A percentile compares a stretch with the other conserved stretches of the same genome.
phyloP scores from a whole-genome alignment of 1,140 invertebrate genomes.

The Pseudomyrmex sp. region DNA sequence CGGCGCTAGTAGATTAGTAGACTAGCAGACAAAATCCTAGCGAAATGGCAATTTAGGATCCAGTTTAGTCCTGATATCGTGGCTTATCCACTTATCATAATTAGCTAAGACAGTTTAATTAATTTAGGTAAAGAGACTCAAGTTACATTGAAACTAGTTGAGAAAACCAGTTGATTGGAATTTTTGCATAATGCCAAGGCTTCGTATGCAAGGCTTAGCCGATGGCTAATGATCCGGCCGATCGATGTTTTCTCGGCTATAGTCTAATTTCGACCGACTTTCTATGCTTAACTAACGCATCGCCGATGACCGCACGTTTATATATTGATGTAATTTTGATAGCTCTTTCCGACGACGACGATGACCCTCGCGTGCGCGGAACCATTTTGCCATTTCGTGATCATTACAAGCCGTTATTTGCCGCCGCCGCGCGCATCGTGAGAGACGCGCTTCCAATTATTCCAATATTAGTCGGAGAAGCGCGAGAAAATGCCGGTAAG shows the following conservation, averaged over 20 bases:
- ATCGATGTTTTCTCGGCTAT: constrained; percentile 10
- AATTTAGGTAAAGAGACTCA: constrained; percentile 7
- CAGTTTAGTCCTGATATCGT: not conserved
- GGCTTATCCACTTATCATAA: constrained; percentile 18
- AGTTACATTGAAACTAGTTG: not conserved
- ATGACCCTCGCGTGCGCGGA: constrained; percentile 22
- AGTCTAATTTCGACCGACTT: constrained; percentile 27
- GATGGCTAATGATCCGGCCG: not conserved
- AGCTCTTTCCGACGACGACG: not conserved
- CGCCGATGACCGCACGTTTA: constrained; percentile 26
- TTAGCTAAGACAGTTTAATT: constrained; percentile 10
- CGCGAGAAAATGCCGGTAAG: constrained; percentile 49
- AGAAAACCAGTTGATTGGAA: not conserved
- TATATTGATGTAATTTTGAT: constrained; percentile 43
- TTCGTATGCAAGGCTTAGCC: no score
- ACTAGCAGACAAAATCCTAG: constrained; percentile 8
- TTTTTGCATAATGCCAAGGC: not conserved
- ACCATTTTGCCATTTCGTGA: constrained; percentile 30
- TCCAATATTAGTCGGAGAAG: constrained; percentile 38
- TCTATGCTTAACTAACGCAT: constrained; percentile 46
- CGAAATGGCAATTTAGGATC: not conserved
- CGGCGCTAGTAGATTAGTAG: not conserved
- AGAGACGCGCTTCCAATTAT: constrained; percentile 53
- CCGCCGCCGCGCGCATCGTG: constrained; percentile 44
- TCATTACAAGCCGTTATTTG: constrained; percentile 40